These are phyloP conservation scores for Sinhomidia bicolor DNA, from an alignment of 2,888 invertebrate genomes.

Conservation along the genomic window DNA sequence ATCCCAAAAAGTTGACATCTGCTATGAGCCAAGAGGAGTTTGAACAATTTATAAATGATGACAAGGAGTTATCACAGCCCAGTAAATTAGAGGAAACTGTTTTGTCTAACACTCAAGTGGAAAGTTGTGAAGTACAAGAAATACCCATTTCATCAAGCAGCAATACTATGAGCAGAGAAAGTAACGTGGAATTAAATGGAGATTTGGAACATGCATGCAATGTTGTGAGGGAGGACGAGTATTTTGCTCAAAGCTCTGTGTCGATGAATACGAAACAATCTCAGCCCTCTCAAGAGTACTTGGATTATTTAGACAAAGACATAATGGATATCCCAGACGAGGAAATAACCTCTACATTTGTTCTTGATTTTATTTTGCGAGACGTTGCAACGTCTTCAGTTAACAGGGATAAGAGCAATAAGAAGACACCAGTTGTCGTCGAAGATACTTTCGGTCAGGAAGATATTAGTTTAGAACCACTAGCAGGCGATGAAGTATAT, in stretches of 20 bases:
- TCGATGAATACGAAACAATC: neutral
- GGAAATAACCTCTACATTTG: neutral
- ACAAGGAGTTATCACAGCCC: neutral
- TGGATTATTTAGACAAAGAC: neutral
- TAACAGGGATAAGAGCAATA: neutral
- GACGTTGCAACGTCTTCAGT: neutral
- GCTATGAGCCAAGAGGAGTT: neutral
- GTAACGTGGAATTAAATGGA: too few relatives aligned
- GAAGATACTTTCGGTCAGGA: neutral
- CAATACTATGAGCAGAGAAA: too few relatives aligned
- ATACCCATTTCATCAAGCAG: too few relatives aligned
- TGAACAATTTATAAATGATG: neutral
- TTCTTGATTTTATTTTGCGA: neutral
- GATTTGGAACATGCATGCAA: too few relatives aligned
- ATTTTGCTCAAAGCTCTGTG: neutral
- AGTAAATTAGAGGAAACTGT: neutral
- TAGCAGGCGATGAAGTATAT: too few relatives aligned
- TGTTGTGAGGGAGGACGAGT: too few relatives aligned
- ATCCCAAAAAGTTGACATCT: neutral
- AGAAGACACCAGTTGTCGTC: neutral
- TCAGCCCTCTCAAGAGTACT: neutral
- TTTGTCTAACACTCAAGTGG: neutral
- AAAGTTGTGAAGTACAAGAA: too few relatives aligned
- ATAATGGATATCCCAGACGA: neutral
- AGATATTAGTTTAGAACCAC: too few relatives aligned